Evolutionary conservation across 1,140 invertebrate genomes (phyloP).

Genomic region (Drosophila sturtevanti): DNA sequence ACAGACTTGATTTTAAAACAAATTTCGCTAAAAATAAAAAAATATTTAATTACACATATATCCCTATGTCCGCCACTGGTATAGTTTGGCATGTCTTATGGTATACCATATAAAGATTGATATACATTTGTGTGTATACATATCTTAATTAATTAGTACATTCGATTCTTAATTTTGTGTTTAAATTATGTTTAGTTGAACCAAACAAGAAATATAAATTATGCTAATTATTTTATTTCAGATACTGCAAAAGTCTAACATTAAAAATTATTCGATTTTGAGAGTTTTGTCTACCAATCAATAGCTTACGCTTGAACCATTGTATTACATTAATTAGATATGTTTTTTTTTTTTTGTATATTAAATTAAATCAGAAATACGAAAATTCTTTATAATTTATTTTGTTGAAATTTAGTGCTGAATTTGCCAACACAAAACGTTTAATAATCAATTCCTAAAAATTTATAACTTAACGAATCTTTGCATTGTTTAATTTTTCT

Average conservation of each 20-base stretch:
- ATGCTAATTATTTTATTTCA: background rate
- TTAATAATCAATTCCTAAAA: no score
- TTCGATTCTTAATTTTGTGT: background rate
- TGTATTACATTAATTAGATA: background rate
- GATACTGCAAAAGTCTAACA: background rate
- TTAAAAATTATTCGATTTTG: background rate
- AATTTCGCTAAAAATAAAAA: no score
- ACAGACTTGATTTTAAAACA: no score
- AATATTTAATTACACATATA: no score
- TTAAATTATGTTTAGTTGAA: background rate
- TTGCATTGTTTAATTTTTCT: background rate
- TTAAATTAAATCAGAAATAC: background rate
- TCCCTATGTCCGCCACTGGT: no score
- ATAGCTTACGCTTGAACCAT: background rate
- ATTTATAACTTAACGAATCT: background rate
- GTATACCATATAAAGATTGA: constrained; percentile 26
- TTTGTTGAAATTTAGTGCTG: no score
- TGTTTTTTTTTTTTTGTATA: background rate
- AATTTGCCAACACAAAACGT: no score
- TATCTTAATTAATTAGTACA: background rate
- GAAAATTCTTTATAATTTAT: background rate
- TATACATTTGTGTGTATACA: constrained; percentile 5
- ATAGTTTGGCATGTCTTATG: no score
- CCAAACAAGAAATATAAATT: background rate
- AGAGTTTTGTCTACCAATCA: background rate